phyloP scores from a whole-genome alignment of 2,797 vertebrate species.

The Fistularia tabacaria region DNA sequence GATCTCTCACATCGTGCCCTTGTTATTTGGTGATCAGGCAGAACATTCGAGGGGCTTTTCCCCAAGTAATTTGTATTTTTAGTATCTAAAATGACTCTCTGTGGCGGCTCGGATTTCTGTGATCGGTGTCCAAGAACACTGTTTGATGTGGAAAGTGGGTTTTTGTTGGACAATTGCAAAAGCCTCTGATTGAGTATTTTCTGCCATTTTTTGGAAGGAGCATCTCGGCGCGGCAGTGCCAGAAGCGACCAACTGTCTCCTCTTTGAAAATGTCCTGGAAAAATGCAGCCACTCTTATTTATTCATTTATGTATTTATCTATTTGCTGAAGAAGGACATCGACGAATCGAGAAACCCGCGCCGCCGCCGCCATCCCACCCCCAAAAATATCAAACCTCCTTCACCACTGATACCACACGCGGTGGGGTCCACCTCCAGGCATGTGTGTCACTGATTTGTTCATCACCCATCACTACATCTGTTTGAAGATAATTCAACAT shows the following conservation, averaged over 20 bases:
- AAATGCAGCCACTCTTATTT: constrained; percentile 20
- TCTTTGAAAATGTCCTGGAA: constrained; percentile 62
- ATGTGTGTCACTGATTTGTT: constrained; percentile 32
- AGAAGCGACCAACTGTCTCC: constrained; percentile 57
- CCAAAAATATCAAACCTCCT: constrained; percentile 36
- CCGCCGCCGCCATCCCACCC: constrained; percentile 12
- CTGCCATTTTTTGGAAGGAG: constrained; percentile 38
- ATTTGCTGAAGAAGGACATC: no score
- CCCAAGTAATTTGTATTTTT: constrained; percentile 42
- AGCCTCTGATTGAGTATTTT: constrained; percentile 35
- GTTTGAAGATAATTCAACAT: constrained; percentile 63
- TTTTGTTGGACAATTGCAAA: constrained; percentile 39
- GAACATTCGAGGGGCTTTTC: constrained; percentile 19
- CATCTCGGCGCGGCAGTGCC: constrained; percentile 18
- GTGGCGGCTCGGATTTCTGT: constrained; percentile 40
- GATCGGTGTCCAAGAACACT: constrained; percentile 49
- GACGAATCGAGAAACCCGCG: no score
- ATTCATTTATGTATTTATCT: no score
- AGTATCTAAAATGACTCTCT: constrained; percentile 46
- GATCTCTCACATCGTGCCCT: constrained; percentile 11
- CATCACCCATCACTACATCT: constrained; percentile 46
- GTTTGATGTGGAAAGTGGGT: constrained; percentile 44
- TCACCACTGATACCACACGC: constrained; percentile 38
- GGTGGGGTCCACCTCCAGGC: constrained; percentile 28
- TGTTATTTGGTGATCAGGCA: constrained; percentile 25